phyloP scores from a whole-genome alignment of 2,888 invertebrate species.

The Empis livida region DNA sequence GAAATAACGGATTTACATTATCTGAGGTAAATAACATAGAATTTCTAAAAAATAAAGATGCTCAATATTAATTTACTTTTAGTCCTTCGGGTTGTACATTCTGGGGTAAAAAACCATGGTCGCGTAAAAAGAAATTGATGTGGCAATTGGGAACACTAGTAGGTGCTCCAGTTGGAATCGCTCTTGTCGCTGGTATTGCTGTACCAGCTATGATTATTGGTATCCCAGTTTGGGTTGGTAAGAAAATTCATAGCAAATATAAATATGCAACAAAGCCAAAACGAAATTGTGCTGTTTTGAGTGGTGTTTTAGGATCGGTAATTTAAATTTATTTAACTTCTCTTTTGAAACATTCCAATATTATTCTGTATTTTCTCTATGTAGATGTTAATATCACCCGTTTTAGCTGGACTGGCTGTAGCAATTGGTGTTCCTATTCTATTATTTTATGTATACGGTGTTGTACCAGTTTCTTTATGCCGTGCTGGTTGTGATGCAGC shows the following conservation, averaged over 20 bases:
- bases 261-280: conserved; percentile 59
- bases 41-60: background rate
- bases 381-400: conserved; percentile 41
- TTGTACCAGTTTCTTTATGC: conserved; percentile 73
- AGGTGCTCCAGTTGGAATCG: conserved; percentile 92
- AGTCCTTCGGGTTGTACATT: conserved; percentile 87
- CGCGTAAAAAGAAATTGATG: conserved; percentile 91
- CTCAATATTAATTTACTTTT: background rate
- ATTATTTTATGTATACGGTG: conserved; percentile 84
- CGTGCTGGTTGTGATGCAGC: conserved; percentile 68
- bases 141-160: conserved; percentile 94
- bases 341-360: background rate
- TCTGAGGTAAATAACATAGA: conserved; percentile 50
- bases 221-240: conserved; percentile 91
- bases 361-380: background rate
- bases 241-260: conserved; percentile 71
- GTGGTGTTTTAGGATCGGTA: conserved; percentile 76
- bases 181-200: conserved; percentile 89
- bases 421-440: conserved; percentile 84
- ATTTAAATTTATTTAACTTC: conserved; percentile 29
- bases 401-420: conserved; percentile 46
- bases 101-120: conserved; percentile 99
- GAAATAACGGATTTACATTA: conserved; percentile 97
- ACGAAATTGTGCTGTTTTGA: conserved; percentile 65
- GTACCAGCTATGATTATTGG: conserved; percentile 92